Conservation (phyloP, 2,888 invertebrate genomes). For the Apoderus coryli region DNA sequence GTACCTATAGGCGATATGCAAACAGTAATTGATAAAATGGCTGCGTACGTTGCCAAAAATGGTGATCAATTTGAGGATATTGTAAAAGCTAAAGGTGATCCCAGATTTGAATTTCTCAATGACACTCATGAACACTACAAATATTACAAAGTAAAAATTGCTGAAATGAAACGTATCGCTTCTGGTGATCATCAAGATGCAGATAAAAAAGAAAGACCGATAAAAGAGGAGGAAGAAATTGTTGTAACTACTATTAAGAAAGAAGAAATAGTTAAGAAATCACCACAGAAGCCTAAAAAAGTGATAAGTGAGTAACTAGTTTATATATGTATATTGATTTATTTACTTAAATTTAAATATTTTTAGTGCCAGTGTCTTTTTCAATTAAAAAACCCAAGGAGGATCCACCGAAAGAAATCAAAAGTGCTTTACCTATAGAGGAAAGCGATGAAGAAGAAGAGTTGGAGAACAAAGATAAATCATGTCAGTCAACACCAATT, state of each 20-base stretch:
- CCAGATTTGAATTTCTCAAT: constrained; percentile 76
- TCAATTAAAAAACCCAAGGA: constrained; percentile 72
- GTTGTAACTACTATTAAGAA: constrained; percentile 6
- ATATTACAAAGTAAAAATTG: constrained; percentile 63
- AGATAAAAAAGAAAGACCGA: constrained; percentile 8
- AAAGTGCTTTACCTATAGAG: constrained; percentile 62
- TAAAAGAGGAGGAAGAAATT: constrained; percentile 7
- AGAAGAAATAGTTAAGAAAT: constrained; percentile 1
- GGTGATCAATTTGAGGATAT: constrained; percentile 87
- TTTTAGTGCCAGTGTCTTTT: constrained; percentile 61
- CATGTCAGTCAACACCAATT: not conserved
- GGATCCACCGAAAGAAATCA: constrained; percentile 34
- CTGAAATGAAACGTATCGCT: constrained; percentile 32
- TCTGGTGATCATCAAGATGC: too few relatives aligned
- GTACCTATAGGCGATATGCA: constrained; percentile 71
- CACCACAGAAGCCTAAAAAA: constrained; percentile 19
- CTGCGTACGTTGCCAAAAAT: constrained; percentile 89
- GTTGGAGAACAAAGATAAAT: not conserved
- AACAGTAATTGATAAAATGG: constrained; percentile 91
- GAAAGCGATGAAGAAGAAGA: constrained; percentile 58
- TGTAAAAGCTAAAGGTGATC: constrained; percentile 68
- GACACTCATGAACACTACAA: constrained; percentile 60
- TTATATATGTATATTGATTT: too few relatives aligned
- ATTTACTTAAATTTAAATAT: too few relatives aligned
- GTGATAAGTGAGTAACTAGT: constrained; percentile 27